Percentiles rank a stretch among this genome's conserved stretches.
Evolutionary conservation across 2,797 vertebrate genomes (phyloP).

Genomic region (Rhinatrema bivittatum): DNA sequence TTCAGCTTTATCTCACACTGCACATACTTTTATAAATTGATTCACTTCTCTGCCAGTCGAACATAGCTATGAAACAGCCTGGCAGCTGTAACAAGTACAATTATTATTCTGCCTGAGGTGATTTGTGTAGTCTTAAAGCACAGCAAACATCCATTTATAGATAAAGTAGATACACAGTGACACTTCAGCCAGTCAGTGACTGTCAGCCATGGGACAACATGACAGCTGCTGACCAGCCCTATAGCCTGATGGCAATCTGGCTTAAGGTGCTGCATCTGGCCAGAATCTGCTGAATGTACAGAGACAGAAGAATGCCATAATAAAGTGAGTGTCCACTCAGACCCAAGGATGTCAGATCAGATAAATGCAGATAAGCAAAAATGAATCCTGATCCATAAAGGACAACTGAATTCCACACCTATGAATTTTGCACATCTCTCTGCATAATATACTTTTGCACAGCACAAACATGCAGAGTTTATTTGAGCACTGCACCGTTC

Average conservation of each 20-base stretch:
- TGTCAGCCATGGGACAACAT: conserved; percentile 5
- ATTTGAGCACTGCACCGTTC: no score
- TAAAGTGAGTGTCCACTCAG: no score
- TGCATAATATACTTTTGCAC: no score
- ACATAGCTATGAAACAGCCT: conserved; percentile 49
- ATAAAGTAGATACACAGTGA: conserved; percentile 22
- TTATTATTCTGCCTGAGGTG: conserved; percentile 47
- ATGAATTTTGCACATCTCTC: no score
- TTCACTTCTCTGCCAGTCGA: conserved; percentile 46
- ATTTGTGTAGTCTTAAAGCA: conserved; percentile 38
- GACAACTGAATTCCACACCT: no score
- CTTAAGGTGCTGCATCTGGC: not conserved
- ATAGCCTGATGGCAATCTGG: not conserved
- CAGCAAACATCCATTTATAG: conserved; percentile 34
- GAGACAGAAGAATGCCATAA: no score
- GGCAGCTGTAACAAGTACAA: conserved; percentile 41
- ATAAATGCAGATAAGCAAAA: no score
- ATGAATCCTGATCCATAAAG: no score
- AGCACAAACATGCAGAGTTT: no score
- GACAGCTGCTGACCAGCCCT: not conserved
- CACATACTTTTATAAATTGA: conserved; percentile 54
- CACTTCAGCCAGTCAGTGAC: conserved; percentile 12
- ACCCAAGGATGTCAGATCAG: no score
- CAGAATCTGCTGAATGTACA: not conserved
- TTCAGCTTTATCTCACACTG: conserved; percentile 46